Percentiles rank a stretch among this genome's conserved stretches.
Evolutionary conservation across 2,888 invertebrate species (phyloP).

Genomic region (Metopia argyrocephala): DNA sequence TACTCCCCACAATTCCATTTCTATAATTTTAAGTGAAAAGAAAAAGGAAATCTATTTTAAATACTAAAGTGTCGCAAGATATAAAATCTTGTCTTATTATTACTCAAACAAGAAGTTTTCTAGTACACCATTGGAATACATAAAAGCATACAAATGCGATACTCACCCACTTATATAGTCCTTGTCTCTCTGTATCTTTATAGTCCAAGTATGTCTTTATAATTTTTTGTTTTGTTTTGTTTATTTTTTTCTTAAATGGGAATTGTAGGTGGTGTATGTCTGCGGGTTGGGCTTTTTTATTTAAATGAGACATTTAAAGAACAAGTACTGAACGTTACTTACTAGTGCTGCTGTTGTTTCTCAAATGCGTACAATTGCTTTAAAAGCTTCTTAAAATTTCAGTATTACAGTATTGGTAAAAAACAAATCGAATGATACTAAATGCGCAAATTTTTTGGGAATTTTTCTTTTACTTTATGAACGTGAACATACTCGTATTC

Average conservation of each 20-base stretch:
- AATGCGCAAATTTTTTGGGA: too few relatives aligned
- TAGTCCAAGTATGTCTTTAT: neutral
- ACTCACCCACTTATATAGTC: neutral
- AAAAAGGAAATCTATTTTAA: conserved; percentile 26
- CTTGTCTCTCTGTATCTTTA: neutral
- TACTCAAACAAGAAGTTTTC: conserved; percentile 19
- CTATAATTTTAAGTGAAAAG: conserved; percentile 19
- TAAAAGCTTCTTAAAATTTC: conserved; percentile 1
- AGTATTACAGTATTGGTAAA: neutral
- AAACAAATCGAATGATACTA: too few relatives aligned
- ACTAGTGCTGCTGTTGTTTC: neutral
- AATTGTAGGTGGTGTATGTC: neutral
- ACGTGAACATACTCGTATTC: too few relatives aligned
- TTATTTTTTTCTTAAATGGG: neutral
- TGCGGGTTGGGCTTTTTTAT: conserved; percentile 4
- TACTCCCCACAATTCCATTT: neutral
- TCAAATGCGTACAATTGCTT: neutral
- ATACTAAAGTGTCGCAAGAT: conserved; percentile 46
- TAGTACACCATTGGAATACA: conserved; percentile 29
- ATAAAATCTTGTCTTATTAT: conserved; percentile 26
- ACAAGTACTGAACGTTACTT: conserved; percentile 36
- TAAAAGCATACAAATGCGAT: conserved; percentile 10
- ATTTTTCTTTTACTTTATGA: too few relatives aligned
- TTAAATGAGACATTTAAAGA: conserved; percentile 39
- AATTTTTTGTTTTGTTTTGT: neutral